These are phyloP conservation scores for Tachina grossa DNA, from an alignment of 2,888 invertebrate genomes.

Conservation along the genomic window DNA sequence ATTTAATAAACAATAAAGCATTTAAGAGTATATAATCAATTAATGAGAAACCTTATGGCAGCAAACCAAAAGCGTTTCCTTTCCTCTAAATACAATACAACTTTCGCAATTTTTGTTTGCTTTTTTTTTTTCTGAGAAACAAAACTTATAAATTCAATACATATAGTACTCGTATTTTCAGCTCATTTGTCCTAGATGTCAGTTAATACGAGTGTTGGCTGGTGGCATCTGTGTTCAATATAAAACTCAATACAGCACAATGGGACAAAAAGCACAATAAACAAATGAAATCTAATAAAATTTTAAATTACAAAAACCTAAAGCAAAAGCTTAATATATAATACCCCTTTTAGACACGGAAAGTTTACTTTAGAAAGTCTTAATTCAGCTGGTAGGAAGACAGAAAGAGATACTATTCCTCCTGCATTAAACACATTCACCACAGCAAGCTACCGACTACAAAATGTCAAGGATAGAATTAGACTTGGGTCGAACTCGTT, in stretches of 20 bases:
- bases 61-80: conserved; percentile 45
- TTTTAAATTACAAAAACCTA: too few species aligned
- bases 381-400: too few species aligned
- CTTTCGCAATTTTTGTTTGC: conserved; percentile 17
- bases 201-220: not conserved
- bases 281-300: too few species aligned
- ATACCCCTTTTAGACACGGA: too few species aligned
- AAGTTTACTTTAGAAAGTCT: too few species aligned
- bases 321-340: too few species aligned
- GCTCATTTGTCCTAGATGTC: not conserved
- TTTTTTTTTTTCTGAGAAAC: conserved; percentile 6
- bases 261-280: too few species aligned
- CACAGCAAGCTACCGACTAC: too few species aligned
- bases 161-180: conserved; percentile 3
- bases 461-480: too few species aligned
- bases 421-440: too few species aligned
- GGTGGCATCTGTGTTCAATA: not conserved
- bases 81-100: conserved; percentile 23
- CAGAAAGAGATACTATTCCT: too few species aligned
- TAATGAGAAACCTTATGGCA: conserved; percentile 35
- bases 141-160: conserved; percentile 31
- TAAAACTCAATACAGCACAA: conserved; percentile 25
- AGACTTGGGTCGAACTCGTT: too few species aligned
- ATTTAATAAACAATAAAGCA: not conserved
- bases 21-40: not conserved